Percentiles rank a stretch among this genome's conserved stretches.
These are phyloP conservation scores for Cynocephalus volans DNA, from an alignment of 2,113 vertebrate species.

Conservation along the genomic window DNA sequence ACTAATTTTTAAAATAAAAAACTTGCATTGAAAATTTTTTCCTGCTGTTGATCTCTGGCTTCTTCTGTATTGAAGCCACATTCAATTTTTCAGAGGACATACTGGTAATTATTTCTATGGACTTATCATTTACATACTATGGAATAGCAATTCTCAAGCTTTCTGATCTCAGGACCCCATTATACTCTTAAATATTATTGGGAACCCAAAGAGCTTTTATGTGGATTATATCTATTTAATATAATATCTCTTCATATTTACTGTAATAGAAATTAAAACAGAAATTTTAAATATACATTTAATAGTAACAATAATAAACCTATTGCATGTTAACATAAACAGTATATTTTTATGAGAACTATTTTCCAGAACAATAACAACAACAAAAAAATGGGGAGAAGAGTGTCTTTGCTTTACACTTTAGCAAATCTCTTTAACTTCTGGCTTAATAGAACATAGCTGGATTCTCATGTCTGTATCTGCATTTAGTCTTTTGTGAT, in stretches of 20 bases:
- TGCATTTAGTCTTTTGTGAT: neutral
- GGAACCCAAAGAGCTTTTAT: neutral
- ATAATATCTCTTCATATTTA: neutral
- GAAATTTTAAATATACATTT: neutral
- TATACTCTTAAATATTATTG: neutral
- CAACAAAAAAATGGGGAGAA: neutral
- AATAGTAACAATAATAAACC: constrained; percentile 17
- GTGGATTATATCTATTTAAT: neutral
- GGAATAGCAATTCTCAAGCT: neutral
- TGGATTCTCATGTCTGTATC: neutral
- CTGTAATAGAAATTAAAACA: neutral
- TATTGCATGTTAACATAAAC: neutral
- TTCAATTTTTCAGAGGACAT: constrained; percentile 12
- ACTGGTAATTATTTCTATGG: neutral
- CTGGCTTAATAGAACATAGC: neutral
- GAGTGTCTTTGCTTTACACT: neutral
- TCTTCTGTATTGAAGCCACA: constrained; percentile 12
- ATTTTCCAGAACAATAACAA: neutral
- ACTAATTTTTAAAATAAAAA: neutral
- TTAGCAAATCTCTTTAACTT: neutral
- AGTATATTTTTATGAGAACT: constrained; percentile 35
- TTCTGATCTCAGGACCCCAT: constrained; percentile 14
- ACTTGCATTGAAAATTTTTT: neutral
- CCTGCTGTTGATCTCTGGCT: constrained; percentile 15
- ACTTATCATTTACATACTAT: neutral